A percentile compares a stretch with the other conserved stretches of the same genome.
Evolutionary conservation across 2,113 vertebrate species (phyloP).

Genomic region (Erpornis zantholeuca): DNA sequence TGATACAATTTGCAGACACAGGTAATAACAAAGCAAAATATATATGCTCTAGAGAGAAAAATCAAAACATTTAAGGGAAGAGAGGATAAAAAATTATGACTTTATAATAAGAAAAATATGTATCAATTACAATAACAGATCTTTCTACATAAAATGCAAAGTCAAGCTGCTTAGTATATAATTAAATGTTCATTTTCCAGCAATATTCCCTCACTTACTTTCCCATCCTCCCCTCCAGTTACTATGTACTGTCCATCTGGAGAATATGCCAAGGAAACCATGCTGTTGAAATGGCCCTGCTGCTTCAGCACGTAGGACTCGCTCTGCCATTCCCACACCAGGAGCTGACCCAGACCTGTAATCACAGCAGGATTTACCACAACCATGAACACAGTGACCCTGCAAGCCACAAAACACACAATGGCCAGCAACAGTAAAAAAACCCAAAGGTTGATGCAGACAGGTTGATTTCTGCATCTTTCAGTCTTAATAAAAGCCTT

Average conservation of each 20-base stretch:
- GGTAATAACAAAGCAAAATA: background rate
- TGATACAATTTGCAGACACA: background rate
- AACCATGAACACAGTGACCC: background rate
- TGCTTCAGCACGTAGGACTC: conserved; percentile 97
- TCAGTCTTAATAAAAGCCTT: background rate
- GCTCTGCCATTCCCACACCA: conserved; percentile 99
- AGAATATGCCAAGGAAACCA: conserved; percentile 90
- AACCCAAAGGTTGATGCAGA: background rate
- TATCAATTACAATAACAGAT: background rate
- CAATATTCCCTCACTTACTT: conserved; percentile 72
- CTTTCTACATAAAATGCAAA: background rate
- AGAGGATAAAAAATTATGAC: background rate
- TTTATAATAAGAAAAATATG: background rate
- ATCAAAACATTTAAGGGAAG: background rate
- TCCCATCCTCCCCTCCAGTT: conserved; percentile 93
- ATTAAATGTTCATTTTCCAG: background rate
- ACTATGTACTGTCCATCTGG: conserved; percentile 92
- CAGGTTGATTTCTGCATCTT: background rate
- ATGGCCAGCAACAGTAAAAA: background rate
- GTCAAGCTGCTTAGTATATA: background rate
- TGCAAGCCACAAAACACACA: background rate
- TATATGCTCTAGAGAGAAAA: background rate
- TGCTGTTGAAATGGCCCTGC: conserved; percentile 97
- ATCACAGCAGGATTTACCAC: background rate
- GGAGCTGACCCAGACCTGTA: conserved; percentile 90